Evolutionary conservation across 2,113 vertebrate genomes (phyloP), one percentile per base, ranked within the genome.

Genomic region (Pimephales promelas): DNA sequence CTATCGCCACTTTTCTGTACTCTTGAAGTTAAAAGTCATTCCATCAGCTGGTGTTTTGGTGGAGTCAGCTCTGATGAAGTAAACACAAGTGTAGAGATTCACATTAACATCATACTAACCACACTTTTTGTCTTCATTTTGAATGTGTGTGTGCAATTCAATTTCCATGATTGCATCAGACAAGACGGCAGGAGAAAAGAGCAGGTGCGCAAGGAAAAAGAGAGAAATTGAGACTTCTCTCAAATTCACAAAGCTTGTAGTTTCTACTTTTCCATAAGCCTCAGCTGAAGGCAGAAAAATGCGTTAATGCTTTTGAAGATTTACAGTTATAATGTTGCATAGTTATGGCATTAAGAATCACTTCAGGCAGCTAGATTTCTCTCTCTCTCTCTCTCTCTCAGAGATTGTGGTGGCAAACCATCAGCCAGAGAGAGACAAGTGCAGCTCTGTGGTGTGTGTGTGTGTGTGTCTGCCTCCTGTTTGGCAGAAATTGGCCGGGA

Each of bases 401-500:
- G 4, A 62, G 31, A 24, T 59, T 56, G 16, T 28, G 89, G 88
- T 85, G 88, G 89, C 92, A 91, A 92, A 94, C 92, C 92, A 90
- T 86, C 92, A 92, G 92, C 90, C 92, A 94, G 90, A 75, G 87
- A 92, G 89, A 93, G 90, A 94, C 94, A 95, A 95, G 94, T 94
- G 93, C 92, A 89, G 82, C 84, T 85, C 78, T 85, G 84, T 82
- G 80, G 57, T 49, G 40, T 85, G 81, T 83, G 86, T 66, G 86
- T 83, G 80, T 45, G 68, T 59, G 71, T 47, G 45, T 14, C 11
- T 90, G 89, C 90, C 81, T 91, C 89, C 91, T 83, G 91, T 90
- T 90, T 92, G 82, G 88, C 93, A 90, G 90, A 95, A 95, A 95
- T 95, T 95, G 94, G 91, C 93, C 87, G 92, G 94, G 94, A 95